Evolutionary conservation across 2,113 vertebrate species (phyloP).

Genomic region (Dermatemys mawii): DNA sequence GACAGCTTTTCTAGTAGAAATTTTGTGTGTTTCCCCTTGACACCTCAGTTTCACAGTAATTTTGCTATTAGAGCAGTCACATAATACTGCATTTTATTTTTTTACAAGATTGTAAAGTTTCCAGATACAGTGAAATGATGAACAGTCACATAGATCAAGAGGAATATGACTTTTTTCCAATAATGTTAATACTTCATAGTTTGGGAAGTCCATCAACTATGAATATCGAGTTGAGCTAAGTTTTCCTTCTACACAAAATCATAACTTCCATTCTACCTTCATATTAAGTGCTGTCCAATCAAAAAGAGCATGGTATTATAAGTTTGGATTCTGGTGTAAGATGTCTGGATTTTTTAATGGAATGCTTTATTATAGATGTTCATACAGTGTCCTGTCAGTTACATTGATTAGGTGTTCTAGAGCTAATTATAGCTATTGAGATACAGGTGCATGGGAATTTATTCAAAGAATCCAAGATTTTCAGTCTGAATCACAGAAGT

Average conservation of each 20-base stretch:
- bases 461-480: not conserved
- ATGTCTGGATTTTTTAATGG: not conserved
- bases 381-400: not conserved
- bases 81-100: slow-evolving; percentile 42
- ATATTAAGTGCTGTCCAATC: not conserved
- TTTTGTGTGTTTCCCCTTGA: slow-evolving; percentile 53
- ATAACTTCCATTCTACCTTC: not conserved
- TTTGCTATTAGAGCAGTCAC: slow-evolving; percentile 61
- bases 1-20: slow-evolving; percentile 71
- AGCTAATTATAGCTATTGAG: not conserved
- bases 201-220: slow-evolving; percentile 15
- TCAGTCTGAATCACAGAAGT: not conserved
- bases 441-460: not conserved
- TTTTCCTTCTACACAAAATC: slow-evolving; percentile 1
- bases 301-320: not conserved
- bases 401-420: not conserved
- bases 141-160: not conserved
- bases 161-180: slow-evolving; percentile 23
- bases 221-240: slow-evolving; percentile 32
- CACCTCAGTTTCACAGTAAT: slow-evolving; percentile 62
- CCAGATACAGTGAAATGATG: slow-evolving; percentile 29
- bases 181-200: not conserved
- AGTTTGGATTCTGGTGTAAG: not conserved
- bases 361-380: not conserved
- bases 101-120: slow-evolving; percentile 48